These are phyloP conservation scores for Meganola albula DNA, from an alignment of 2,888 invertebrate species.

Conservation along the genomic window DNA sequence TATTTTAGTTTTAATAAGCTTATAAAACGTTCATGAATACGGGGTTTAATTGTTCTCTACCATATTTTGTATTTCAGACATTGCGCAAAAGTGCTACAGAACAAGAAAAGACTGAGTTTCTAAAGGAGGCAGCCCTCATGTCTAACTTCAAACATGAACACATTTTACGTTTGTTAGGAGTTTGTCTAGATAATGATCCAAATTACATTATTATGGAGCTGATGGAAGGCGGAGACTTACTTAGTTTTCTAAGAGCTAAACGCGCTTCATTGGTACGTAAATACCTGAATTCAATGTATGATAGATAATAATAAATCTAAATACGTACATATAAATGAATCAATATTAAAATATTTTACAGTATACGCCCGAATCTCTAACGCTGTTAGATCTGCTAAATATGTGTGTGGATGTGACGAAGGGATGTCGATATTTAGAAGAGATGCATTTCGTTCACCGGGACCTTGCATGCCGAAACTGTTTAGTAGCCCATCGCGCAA, in stretches of 20 bases:
- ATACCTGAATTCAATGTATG: too few species aligned
- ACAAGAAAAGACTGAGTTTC: conserved; percentile 93
- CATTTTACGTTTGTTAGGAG: conserved; percentile 93
- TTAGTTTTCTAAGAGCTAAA: conserved; percentile 91
- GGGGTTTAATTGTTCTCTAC: too few species aligned
- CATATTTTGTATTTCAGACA: conserved; percentile 76
- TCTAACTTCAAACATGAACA: conserved; percentile 98
- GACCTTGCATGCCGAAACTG: conserved; percentile 98
- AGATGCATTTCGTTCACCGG: conserved; percentile 97
- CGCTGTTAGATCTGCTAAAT: conserved; percentile 88
- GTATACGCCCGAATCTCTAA: conserved; percentile 81
- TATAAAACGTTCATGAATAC: too few species aligned
- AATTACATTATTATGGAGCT: conserved; percentile 97
- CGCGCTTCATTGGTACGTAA: conserved; percentile 83
- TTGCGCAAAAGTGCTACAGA: conserved; percentile 93
- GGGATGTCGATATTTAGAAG: conserved; percentile 97
- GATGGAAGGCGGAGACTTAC: conserved; percentile 97
- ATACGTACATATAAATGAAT: too few species aligned
- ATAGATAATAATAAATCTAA: too few species aligned
- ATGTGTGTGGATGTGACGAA: conserved; percentile 98
- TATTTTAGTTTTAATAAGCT: too few species aligned
- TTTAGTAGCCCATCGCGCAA: conserved; percentile 86
- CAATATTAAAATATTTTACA: conserved; percentile 38
- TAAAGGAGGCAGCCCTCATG: conserved; percentile 98
- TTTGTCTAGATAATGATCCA: conserved; percentile 95